Conservation (phyloP, 2,888 invertebrate species). For the Lithophane ornitopus region DNA sequence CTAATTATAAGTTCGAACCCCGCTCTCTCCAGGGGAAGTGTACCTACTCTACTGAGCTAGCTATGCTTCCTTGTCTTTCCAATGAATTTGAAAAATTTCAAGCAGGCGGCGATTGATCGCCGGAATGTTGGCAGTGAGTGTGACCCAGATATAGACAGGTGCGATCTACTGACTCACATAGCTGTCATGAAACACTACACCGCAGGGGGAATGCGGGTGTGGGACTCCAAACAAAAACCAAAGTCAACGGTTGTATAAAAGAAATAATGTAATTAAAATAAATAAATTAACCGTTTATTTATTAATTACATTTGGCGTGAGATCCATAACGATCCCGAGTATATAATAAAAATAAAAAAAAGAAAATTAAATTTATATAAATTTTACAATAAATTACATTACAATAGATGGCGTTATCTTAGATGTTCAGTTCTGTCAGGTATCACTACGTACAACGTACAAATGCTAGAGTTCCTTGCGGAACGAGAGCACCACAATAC, state of each 20-base stretch:
- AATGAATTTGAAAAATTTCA: constrained; percentile 64
- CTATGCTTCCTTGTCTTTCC: constrained; percentile 49
- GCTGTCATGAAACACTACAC: constrained; percentile 65
- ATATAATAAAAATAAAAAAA: constrained; percentile 90
- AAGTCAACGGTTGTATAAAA: constrained; percentile 88
- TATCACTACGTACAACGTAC: constrained; percentile 91
- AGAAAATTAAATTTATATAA: constrained; percentile 90
- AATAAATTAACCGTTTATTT: constrained; percentile 91
- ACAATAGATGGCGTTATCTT: constrained; percentile 89
- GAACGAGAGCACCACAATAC: constrained; percentile 85
- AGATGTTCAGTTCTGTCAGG: constrained; percentile 90
- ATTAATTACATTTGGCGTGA: constrained; percentile 91
- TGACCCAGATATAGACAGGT: constrained; percentile 82
- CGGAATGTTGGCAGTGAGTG: constrained; percentile 74
- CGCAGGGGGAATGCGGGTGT: constrained; percentile 71
- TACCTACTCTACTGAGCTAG: constrained; percentile 51
- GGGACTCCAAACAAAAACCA: constrained; percentile 81
- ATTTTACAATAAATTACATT: constrained; percentile 91
- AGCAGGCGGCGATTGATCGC: constrained; percentile 62
- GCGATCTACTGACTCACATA: constrained; percentile 66
- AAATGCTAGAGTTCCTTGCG: constrained; percentile 86
- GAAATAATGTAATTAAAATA: constrained; percentile 91
- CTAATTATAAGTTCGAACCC: constrained; percentile 72
- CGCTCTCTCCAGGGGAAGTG: constrained; percentile 62
- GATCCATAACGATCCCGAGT: constrained; percentile 90